Evolutionary conservation across 2,113 vertebrate species (phyloP).

Genomic region (Brachyistius frenatus): DNA sequence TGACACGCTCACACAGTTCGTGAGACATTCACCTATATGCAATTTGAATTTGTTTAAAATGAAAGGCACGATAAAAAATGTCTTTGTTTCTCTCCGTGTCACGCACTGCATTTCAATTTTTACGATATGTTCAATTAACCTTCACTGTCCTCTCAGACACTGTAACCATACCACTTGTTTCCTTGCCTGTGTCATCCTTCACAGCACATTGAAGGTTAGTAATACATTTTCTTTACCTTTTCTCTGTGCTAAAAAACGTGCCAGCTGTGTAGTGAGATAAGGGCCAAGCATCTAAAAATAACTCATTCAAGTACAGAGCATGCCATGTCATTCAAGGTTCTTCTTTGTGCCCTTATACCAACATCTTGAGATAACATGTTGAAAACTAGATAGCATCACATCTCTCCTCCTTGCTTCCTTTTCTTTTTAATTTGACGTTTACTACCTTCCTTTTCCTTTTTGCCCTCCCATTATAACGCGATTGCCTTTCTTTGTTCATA

Average conservation of each 20-base stretch:
- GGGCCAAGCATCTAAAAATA: constrained; percentile 74
- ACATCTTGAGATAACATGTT: constrained; percentile 60
- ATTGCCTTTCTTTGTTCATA: neutral
- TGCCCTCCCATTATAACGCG: neutral
- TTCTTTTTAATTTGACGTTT: constrained; percentile 30
- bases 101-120: constrained; percentile 26
- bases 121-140: constrained; percentile 22
- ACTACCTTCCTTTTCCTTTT: constrained; percentile 13
- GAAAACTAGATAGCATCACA: constrained; percentile 51
- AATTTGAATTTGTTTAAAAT: neutral
- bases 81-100: neutral
- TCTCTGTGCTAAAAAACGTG: constrained; percentile 48
- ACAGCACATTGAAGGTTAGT: constrained; percentile 59
- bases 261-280: constrained; percentile 78
- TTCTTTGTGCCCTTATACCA: constrained; percentile 57
- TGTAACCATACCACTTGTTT: constrained; percentile 21
- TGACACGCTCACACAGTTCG: neutral
- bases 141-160: constrained; percentile 13
- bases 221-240: constrained; percentile 69
- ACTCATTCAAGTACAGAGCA: constrained; percentile 41
- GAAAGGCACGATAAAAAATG: constrained; percentile 13
- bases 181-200: constrained; percentile 37
- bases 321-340: constrained; percentile 63
- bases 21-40: constrained; percentile 4
- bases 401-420: constrained; percentile 25